These are phyloP conservation scores for Xestia rhomboidea DNA, from an alignment of 2,888 invertebrate genomes.

Conservation along the genomic window DNA sequence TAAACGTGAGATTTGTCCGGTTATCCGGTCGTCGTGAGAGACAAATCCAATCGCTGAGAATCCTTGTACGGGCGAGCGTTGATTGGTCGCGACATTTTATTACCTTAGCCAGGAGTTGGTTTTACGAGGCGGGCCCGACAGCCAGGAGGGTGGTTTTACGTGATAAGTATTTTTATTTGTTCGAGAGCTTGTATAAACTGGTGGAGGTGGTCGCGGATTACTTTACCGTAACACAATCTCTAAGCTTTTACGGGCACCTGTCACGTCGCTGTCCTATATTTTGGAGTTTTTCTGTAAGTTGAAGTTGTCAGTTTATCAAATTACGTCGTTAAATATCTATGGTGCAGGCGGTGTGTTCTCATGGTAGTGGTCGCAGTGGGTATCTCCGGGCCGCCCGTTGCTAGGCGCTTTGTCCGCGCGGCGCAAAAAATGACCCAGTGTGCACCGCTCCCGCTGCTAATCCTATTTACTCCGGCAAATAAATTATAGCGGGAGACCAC, in stretches of 20 bases:
- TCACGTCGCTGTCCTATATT: constrained; percentile 65
- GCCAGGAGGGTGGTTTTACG: constrained; percentile 75
- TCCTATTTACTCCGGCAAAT: constrained; percentile 87
- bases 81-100: constrained; percentile 79
- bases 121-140: constrained; percentile 67
- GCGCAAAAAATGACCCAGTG: constrained; percentile 85
- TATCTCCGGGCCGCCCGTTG: constrained; percentile 62
- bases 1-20: constrained; percentile 66
- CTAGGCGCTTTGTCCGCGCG: constrained; percentile 71
- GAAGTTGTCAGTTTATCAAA: constrained; percentile 48
- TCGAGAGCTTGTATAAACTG: constrained; percentile 77
- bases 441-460: constrained; percentile 84
- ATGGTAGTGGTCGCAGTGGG: constrained; percentile 45
- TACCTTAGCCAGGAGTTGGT: constrained; percentile 71
- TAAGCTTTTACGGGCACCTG: constrained; percentile 79
- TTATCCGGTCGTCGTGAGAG: constrained; percentile 62
- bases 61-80: constrained; percentile 69
- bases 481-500: constrained; percentile 83
- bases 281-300: constrained; percentile 52
- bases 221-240: constrained; percentile 79
- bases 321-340: constrained; percentile 61
- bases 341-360: constrained; percentile 48
- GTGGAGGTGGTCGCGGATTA: constrained; percentile 71
- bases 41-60: constrained; percentile 74
- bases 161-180: constrained; percentile 87